Percentiles rank a stretch among this genome's conserved stretches.
phyloP scores from a whole-genome alignment of 2,113 vertebrate species.

The Origma solitaria region DNA sequence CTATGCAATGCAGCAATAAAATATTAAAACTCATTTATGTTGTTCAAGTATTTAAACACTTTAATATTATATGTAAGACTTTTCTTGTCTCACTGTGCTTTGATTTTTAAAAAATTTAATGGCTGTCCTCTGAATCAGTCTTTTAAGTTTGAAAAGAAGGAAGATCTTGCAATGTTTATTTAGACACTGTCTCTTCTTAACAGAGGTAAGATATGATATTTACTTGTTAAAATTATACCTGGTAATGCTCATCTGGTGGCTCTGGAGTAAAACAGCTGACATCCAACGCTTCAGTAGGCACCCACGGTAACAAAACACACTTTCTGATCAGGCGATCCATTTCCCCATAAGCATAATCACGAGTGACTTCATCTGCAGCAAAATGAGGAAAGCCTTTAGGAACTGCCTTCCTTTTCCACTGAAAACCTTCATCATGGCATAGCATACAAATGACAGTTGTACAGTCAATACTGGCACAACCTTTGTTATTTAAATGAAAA shows the following conservation, averaged over 20 bases:
- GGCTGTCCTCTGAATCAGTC: not conserved
- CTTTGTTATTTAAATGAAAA: not conserved
- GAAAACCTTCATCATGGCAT: not conserved
- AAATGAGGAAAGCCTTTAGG: not conserved
- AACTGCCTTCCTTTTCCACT: not conserved
- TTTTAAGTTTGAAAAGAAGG: not conserved
- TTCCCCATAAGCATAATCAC: slow-evolving; percentile 90
- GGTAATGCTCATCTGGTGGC: slow-evolving; percentile 81
- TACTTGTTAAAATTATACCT: slow-evolving; percentile 70
- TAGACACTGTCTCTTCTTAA: not conserved
- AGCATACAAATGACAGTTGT: not conserved
- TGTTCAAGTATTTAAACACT: not conserved
- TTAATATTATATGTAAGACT: not conserved
- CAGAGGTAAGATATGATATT: not conserved
- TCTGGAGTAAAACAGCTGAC: slow-evolving; percentile 75
- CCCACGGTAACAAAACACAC: slow-evolving; percentile 88
- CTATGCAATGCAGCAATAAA: not conserved
- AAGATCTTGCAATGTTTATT: not conserved
- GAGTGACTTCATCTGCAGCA: slow-evolving; percentile 87
- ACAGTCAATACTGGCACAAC: not conserved
- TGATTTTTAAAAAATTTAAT: not conserved
- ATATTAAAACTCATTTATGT: not conserved
- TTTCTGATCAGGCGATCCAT: slow-evolving; percentile 76
- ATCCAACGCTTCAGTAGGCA: slow-evolving; percentile 67
- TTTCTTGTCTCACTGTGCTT: not conserved